These are phyloP conservation scores for Ennomos quercinarius DNA, from an alignment of 2,888 invertebrate genomes.

Conservation along the genomic window DNA sequence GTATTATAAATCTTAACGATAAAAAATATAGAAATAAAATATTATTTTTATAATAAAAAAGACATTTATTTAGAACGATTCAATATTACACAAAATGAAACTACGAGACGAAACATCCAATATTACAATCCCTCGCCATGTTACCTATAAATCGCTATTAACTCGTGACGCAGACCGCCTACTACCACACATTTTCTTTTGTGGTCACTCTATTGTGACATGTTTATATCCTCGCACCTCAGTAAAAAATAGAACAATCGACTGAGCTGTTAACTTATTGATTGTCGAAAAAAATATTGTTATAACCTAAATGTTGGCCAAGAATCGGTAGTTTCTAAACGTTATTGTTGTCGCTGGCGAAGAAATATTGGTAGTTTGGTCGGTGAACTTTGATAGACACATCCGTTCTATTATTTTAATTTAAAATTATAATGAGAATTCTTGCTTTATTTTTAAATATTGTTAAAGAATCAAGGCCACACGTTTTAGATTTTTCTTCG, in stretches of 20 bases:
- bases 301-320: slow-evolving; percentile 25
- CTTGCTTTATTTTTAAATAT: slow-evolving; percentile 4
- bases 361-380: slow-evolving; percentile 32
- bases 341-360: slow-evolving; percentile 31
- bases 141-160: slow-evolving; percentile 28
- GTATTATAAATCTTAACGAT: no score
- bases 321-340: slow-evolving; percentile 24
- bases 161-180: slow-evolving; percentile 38
- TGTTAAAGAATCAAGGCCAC: slow-evolving; percentile 38
- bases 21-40: no score
- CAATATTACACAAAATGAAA: no score
- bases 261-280: slow-evolving; percentile 49
- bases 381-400: slow-evolving; percentile 39
- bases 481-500: slow-evolving; percentile 25
- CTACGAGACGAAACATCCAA: no score
- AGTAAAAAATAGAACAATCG: slow-evolving; percentile 45
- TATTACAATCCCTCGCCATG: no score
- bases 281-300: slow-evolving; percentile 27
- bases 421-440: slow-evolving; percentile 6
- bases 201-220: slow-evolving; percentile 54
- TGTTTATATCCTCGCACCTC: slow-evolving; percentile 56
- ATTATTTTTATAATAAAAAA: no score
- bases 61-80: no score
- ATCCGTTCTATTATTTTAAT: slow-evolving; percentile 26
- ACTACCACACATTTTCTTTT: slow-evolving; percentile 47